These are phyloP conservation scores for Lophius americanus DNA, from an alignment of 2,797 vertebrate species.

Conservation along the genomic window DNA sequence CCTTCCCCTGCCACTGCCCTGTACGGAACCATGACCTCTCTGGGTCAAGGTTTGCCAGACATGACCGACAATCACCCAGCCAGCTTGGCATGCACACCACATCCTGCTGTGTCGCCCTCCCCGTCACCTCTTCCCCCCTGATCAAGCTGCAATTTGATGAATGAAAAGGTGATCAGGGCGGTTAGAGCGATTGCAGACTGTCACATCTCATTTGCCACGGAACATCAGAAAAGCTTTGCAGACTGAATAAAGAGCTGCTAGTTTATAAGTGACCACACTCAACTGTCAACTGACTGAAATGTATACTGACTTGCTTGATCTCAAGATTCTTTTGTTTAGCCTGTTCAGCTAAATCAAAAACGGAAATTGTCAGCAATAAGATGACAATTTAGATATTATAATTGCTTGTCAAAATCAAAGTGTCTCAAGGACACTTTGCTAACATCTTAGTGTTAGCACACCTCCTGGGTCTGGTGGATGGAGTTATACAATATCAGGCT, in stretches of 20 bases:
- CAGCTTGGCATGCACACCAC: constrained; percentile 2
- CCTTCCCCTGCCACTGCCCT: too few species aligned
- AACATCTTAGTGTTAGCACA: too few species aligned
- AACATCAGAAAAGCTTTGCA: constrained; percentile 31
- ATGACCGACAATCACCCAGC: constrained; percentile 18
- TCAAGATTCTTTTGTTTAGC: not conserved
- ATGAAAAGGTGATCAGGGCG: constrained; percentile 72
- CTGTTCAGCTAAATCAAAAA: not conserved
- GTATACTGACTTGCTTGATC: constrained; percentile 5
- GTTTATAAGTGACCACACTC: constrained; percentile 6
- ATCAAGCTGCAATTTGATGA: constrained; percentile 62
- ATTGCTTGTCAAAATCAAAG: constrained; percentile 2
- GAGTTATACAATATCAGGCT: too few species aligned
- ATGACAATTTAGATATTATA: not conserved
- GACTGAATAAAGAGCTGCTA: constrained; percentile 25
- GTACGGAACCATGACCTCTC: not conserved
- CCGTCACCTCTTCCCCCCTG: constrained; percentile 27
- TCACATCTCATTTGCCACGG: constrained; percentile 52
- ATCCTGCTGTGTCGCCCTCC: constrained; percentile 1
- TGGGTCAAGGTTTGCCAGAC: constrained; percentile 8
- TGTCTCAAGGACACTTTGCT: too few species aligned
- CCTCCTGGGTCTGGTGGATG: too few species aligned
- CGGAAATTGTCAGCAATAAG: not conserved
- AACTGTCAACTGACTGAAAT: constrained; percentile 6
- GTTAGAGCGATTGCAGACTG: constrained; percentile 62